These are phyloP conservation scores for Tricholauxania praeusta DNA, from an alignment of 2,888 invertebrate species.

Conservation along the genomic window DNA sequence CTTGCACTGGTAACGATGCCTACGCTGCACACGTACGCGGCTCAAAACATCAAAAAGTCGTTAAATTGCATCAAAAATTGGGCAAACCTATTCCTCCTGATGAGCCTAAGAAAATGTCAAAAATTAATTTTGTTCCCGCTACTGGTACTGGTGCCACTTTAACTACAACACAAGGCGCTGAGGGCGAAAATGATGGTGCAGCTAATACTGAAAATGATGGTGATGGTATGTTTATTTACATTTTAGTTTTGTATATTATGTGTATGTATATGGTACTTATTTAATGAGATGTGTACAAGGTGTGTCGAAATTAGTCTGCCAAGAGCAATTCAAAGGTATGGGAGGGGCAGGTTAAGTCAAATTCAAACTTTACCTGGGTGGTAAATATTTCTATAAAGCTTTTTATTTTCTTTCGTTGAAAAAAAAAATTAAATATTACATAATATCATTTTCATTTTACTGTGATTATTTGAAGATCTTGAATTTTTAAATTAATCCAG, in stretches of 20 bases:
- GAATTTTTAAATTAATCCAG: too few species aligned
- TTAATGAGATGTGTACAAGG: conserved; percentile 16
- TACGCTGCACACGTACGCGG: conserved; percentile 98
- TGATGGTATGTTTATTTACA: conserved; percentile 39
- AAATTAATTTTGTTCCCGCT: conserved; percentile 67
- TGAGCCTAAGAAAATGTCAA: conserved; percentile 88
- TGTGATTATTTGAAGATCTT: too few species aligned
- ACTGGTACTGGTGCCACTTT: conserved; percentile 54
- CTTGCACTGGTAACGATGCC: conserved; percentile 98
- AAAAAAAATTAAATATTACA: too few species aligned
- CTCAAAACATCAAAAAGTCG: conserved; percentile 97
- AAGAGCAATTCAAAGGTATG: too few species aligned
- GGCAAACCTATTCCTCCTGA: conserved; percentile 98
- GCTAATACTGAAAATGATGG: conserved; percentile 39
- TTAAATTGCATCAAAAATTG: conserved; percentile 94
- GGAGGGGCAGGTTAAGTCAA: too few species aligned
- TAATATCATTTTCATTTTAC: too few species aligned
- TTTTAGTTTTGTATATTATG: not conserved
- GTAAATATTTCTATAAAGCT: too few species aligned
- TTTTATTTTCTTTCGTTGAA: too few species aligned
- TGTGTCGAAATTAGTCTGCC: too few species aligned
- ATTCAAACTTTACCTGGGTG: too few species aligned
- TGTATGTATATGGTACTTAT: not conserved
- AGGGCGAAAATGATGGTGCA: conserved; percentile 43
- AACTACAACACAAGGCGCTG: conserved; percentile 38